Evolutionary conservation across 35 echinoderm and acorn worm species (phyloP).

Genomic region (Apostichopus japonicus): DNA sequence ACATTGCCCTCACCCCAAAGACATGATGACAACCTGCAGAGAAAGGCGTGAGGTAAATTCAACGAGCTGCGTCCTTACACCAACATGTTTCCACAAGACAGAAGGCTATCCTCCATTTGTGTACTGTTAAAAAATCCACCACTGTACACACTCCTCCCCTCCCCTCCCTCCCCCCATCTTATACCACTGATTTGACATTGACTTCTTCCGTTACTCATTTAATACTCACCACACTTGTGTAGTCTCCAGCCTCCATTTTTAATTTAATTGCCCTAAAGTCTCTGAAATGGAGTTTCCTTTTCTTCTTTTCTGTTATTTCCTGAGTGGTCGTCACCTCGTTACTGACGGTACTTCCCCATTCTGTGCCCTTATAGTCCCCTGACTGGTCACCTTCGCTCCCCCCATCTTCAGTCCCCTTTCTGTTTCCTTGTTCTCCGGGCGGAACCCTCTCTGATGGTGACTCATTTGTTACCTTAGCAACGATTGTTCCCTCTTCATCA

Average conservation of each 20-base stretch:
- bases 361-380: conserved; percentile 14
- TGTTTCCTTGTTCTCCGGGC: neutral
- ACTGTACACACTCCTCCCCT: too few relatives aligned
- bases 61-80: too few relatives aligned
- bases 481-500: conserved; percentile 24
- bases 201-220: too few relatives aligned
- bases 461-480: neutral
- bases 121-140: too few relatives aligned
- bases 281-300: conserved; percentile 50
- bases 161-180: too few relatives aligned
- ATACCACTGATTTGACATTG: too few relatives aligned
- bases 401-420: neutral
- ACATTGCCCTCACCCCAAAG: too few relatives aligned
- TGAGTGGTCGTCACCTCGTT: neutral
- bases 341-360: neutral
- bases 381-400: neutral
- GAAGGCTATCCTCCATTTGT: too few relatives aligned
- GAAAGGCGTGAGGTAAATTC: too few relatives aligned
- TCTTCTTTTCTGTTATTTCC: neutral
- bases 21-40: too few relatives aligned
- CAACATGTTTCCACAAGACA: too few relatives aligned
- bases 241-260: conserved; percentile 67
- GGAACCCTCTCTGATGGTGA: neutral
- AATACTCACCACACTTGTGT: conserved; percentile 73
- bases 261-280: conserved; percentile 70